phyloP scores from a whole-genome alignment of 1,140 invertebrate species.

The Globodera rostochiensis region DNA sequence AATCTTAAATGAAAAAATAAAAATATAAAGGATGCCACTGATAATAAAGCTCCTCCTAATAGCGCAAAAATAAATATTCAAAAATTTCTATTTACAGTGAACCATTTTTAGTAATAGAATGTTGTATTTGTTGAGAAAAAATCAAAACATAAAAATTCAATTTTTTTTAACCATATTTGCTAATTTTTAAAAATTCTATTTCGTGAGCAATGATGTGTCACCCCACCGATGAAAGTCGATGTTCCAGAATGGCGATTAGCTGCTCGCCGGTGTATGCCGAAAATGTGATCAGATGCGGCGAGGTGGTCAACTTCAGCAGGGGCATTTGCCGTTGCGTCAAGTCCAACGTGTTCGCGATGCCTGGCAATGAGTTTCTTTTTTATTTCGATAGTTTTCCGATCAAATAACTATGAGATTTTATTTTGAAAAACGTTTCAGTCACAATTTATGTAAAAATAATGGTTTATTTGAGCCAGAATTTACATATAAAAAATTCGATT shows the following conservation, averaged over 20 bases:
- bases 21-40: not conserved
- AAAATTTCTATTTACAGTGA: no score
- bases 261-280: conserved; percentile 88
- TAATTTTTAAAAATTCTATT: no score
- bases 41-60: no score
- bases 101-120: not conserved
- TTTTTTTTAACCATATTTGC: no score
- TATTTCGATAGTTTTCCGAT: no score
- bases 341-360: conserved; percentile 89
- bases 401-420: no score
- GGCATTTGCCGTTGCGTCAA: conserved; percentile 86
- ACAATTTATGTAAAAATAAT: not conserved
- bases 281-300: conserved; percentile 79
- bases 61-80: no score
- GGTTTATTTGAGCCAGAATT: not conserved
- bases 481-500: conserved; percentile 14
- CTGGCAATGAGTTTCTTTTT: conserved; percentile 41
- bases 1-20: not conserved
- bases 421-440: no score
- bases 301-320: conserved; percentile 73
- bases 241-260: conserved; percentile 82
- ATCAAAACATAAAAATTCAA: no score
- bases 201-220: no score
- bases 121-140: not conserved
- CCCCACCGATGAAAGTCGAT: conserved; percentile 51